These are phyloP conservation scores for Conistra vaccinii DNA, from an alignment of 2,888 invertebrate species.

Conservation along the genomic window DNA sequence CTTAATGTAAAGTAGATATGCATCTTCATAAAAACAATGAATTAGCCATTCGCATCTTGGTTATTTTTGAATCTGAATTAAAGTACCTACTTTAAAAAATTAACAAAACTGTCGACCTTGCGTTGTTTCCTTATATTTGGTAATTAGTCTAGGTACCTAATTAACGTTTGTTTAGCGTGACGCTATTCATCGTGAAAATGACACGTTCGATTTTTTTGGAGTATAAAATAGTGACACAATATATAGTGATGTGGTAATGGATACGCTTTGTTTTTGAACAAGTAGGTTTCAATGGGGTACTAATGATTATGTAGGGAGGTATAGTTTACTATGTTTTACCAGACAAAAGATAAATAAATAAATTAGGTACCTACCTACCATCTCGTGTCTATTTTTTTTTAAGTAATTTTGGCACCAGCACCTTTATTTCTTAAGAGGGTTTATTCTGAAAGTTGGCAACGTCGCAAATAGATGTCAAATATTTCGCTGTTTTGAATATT, in stretches of 20 bases:
- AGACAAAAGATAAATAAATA: not conserved
- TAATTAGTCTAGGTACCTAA: conserved; percentile 69
- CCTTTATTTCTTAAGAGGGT: too few species aligned
- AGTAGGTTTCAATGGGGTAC: not conserved
- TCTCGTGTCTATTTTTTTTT: too few species aligned
- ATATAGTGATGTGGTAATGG: not conserved
- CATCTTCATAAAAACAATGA: conserved; percentile 57
- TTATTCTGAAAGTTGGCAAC: too few species aligned
- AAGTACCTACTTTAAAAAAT: conserved; percentile 57
- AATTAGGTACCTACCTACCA: not conserved
- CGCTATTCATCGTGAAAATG: conserved; percentile 56
- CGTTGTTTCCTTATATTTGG: conserved; percentile 67
- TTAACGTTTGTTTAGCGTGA: conserved; percentile 57
- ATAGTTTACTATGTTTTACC: not conserved
- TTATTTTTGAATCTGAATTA: conserved; percentile 45
- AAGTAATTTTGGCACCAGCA: too few species aligned
- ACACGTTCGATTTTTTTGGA: conserved; percentile 49
- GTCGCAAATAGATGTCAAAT: too few species aligned
- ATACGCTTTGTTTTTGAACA: not conserved
- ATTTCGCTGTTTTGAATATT: too few species aligned
- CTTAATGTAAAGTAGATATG: conserved; percentile 64
- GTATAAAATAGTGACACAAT: not conserved
- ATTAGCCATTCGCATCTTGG: conserved; percentile 33
- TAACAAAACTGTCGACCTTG: conserved; percentile 70
- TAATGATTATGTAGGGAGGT: not conserved